phyloP scores from a whole-genome alignment of 2,888 invertebrate genomes.

The Lithophane socia region DNA sequence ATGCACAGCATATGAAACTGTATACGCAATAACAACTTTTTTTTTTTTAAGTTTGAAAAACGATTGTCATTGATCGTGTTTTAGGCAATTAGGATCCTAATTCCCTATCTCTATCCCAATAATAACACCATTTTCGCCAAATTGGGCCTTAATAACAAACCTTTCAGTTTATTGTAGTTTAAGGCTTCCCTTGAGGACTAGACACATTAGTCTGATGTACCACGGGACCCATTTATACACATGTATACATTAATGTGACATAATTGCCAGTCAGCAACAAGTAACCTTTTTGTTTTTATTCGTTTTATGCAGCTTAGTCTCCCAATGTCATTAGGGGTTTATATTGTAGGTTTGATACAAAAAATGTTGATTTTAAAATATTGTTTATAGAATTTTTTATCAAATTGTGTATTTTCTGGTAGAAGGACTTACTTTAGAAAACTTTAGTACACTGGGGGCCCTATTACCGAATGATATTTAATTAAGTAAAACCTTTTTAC shows the following conservation, averaged over 20 bases:
- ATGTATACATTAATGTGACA: neutral
- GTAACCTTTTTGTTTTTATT: slow-evolving; percentile 13
- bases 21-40: too few relatives aligned
- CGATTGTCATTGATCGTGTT: too few relatives aligned
- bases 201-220: slow-evolving; percentile 19
- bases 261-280: slow-evolving; percentile 4
- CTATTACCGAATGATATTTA: neutral
- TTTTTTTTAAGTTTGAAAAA: too few relatives aligned
- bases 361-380: neutral
- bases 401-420: neutral
- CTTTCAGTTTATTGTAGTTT: slow-evolving; percentile 14
- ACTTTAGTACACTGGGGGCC: neutral
- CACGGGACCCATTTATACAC: neutral
- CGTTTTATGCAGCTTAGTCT: neutral
- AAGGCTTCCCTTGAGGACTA: slow-evolving; percentile 19
- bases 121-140: slow-evolving; percentile 1
- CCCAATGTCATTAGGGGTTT: neutral
- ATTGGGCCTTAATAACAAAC: slow-evolving; percentile 15
- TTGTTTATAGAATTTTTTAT: neutral
- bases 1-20: too few relatives aligned
- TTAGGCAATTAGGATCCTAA: too few relatives aligned
- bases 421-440: too few relatives aligned
- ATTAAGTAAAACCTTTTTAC: neutral
- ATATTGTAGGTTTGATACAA: neutral
- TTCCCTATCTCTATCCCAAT: neutral